phyloP scores from a whole-genome alignment of 2,888 invertebrate genomes.

The Nomada lathburiana region DNA sequence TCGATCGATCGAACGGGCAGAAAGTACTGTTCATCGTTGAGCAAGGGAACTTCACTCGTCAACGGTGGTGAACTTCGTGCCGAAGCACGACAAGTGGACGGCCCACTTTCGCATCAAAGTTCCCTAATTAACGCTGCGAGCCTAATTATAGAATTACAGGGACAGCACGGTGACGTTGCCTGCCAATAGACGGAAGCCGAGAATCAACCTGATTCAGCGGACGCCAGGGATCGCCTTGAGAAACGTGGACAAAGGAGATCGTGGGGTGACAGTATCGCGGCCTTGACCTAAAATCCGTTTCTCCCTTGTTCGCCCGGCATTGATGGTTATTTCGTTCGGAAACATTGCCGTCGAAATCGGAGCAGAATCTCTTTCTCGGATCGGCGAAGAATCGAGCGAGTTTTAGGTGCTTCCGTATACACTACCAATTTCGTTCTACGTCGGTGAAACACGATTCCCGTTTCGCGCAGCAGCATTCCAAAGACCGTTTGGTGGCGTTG shows the following conservation, averaged over 20 bases:
- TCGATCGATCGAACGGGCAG: conserved; percentile 10
- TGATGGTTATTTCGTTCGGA: conserved; percentile 28
- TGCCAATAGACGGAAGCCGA: conserved; percentile 38
- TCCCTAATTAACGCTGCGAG: conserved; percentile 33
- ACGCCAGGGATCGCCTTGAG: conserved; percentile 27
- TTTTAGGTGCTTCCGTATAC: not conserved
- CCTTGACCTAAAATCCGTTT: conserved; percentile 58
- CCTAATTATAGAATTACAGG: conserved; percentile 54
- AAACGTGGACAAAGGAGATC: conserved; percentile 24
- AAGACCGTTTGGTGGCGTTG: not conserved
- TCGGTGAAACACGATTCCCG: not conserved
- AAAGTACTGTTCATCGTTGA: not conserved
- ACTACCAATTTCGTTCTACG: conserved; percentile 14
- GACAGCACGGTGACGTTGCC: conserved; percentile 6
- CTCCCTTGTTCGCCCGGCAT: not conserved
- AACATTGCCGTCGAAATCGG: conserved; percentile 13
- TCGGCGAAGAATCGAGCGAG: not conserved
- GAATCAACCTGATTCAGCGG: conserved; percentile 28
- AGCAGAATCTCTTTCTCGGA: not conserved
- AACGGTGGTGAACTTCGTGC: not conserved
- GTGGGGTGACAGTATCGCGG: conserved; percentile 35
- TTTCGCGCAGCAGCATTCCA: not conserved
- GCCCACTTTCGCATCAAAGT: conserved; percentile 28
- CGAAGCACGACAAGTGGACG: conserved; percentile 8
- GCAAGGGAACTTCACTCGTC: conserved; percentile 10